phyloP scores from a whole-genome alignment of 2,113 vertebrate genomes.

The Oostethus manadensis region DNA sequence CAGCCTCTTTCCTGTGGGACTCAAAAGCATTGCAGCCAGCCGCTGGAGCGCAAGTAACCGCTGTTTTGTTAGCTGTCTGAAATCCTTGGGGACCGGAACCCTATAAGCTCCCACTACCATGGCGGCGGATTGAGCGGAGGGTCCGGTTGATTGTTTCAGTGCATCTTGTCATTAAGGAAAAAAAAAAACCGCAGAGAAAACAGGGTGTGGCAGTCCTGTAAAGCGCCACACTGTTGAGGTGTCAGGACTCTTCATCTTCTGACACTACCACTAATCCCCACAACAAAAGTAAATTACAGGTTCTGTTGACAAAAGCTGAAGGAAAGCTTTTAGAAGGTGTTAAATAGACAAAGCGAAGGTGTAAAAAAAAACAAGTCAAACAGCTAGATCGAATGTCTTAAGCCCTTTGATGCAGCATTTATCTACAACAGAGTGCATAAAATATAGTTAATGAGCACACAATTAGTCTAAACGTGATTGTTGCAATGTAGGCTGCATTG shows the following conservation, averaged over 20 bases:
- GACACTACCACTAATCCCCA: constrained; percentile 43
- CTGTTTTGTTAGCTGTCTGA: constrained; percentile 94
- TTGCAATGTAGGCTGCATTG: background rate
- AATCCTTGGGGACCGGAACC: constrained; percentile 87
- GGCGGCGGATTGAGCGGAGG: constrained; percentile 80
- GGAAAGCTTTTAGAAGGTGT: constrained; percentile 8
- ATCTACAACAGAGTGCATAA: background rate
- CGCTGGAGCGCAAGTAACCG: constrained; percentile 84
- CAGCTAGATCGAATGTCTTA: background rate
- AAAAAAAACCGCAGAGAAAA: constrained; percentile 72
- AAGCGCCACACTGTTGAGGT: constrained; percentile 81
- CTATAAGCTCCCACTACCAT: constrained; percentile 85
- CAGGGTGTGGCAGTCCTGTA: constrained; percentile 75
- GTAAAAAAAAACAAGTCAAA: background rate
- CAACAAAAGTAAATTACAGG: constrained; percentile 2
- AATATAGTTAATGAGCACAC: background rate
- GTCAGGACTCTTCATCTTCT: constrained; percentile 83
- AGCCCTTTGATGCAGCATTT: constrained; percentile 1
- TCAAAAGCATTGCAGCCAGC: constrained; percentile 88
- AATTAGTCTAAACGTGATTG: too few species aligned
- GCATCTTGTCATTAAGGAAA: constrained; percentile 90
- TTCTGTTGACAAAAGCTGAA: constrained; percentile 4
- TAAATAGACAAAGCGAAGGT: background rate
- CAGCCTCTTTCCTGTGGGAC: constrained; percentile 78
- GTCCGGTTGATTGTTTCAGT: constrained; percentile 87